A percentile compares a stretch with the other conserved stretches of the same genome.
phyloP scores from a whole-genome alignment of 2,113 vertebrate species.

The Falcunculus frontatus region DNA sequence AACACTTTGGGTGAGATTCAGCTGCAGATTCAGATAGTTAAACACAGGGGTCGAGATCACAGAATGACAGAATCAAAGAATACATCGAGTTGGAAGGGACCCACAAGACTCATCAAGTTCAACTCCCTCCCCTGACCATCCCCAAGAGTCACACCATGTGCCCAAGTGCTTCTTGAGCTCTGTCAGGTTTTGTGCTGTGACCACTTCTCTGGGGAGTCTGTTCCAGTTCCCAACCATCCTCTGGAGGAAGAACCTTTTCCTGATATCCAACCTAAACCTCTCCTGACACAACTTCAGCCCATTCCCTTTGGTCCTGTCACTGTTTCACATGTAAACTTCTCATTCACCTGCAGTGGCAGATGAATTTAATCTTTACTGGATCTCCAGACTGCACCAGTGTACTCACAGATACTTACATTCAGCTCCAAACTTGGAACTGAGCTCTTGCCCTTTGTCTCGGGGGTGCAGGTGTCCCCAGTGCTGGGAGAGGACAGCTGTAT shows the following conservation, averaged over 20 bases:
- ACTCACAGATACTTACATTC: not conserved
- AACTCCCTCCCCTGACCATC: not conserved
- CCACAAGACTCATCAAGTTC: not conserved
- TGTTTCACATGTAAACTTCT: not conserved
- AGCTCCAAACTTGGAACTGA: not conserved
- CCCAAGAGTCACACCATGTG: not conserved
- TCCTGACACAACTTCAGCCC: not conserved
- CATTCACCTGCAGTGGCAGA: not conserved
- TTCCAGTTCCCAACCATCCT: too few relatives aligned
- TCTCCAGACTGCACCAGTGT: not conserved
- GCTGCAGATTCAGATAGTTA: not conserved
- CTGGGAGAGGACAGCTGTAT: not conserved
- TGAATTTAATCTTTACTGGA: not conserved
- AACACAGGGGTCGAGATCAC: not conserved
- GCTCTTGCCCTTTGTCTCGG: not conserved
- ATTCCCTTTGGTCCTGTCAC: not conserved
- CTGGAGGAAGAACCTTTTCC: not conserved
- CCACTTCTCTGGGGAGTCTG: not conserved
- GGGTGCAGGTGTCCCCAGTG: accelerated
- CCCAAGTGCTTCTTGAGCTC: not conserved
- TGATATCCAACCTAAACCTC: not conserved
- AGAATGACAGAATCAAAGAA: not conserved
- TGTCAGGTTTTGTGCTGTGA: not conserved
- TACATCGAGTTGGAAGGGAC: not conserved
- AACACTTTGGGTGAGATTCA: not conserved